phyloP scores from a whole-genome alignment of 2,113 vertebrate genomes.

The Pelobates fuscus region DNA sequence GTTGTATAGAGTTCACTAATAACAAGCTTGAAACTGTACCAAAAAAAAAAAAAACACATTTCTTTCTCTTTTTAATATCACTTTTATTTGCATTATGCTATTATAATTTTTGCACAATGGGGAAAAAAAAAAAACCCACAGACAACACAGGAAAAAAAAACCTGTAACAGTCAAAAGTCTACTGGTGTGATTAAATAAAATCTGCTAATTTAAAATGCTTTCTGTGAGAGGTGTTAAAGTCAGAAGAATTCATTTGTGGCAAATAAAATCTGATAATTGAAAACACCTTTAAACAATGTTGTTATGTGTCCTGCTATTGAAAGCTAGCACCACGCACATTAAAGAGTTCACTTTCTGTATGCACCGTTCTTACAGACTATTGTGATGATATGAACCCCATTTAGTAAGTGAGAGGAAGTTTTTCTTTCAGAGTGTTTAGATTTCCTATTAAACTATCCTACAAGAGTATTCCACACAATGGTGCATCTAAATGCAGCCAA shows the following conservation, averaged over 20 bases:
- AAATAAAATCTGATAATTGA: constrained; percentile 75
- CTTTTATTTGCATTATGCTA: constrained; percentile 37
- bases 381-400: constrained; percentile 12
- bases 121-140: too few relatives aligned
- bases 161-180: constrained; percentile 54
- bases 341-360: constrained; percentile 44
- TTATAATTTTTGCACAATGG: constrained; percentile 34
- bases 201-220: constrained; percentile 74
- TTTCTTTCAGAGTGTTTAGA: neutral
- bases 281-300: constrained; percentile 58
- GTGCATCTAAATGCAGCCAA: constrained; percentile 9
- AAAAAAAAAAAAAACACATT: too few relatives aligned
- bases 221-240: constrained; percentile 61
- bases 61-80: neutral
- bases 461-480: neutral
- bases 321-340: constrained; percentile 46
- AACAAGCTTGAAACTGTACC: too few relatives aligned
- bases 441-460: neutral
- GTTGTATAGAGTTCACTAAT: too few relatives aligned
- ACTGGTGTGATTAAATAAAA: constrained; percentile 68
- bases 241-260: constrained; percentile 58
- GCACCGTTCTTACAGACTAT: constrained; percentile 33
- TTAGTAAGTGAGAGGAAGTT: constrained; percentile 9
- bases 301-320: constrained; percentile 53
- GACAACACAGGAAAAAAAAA: constrained; percentile 36